Conservation (phyloP, 1,140 invertebrate species). For the Lepidostoma basale region DNA sequence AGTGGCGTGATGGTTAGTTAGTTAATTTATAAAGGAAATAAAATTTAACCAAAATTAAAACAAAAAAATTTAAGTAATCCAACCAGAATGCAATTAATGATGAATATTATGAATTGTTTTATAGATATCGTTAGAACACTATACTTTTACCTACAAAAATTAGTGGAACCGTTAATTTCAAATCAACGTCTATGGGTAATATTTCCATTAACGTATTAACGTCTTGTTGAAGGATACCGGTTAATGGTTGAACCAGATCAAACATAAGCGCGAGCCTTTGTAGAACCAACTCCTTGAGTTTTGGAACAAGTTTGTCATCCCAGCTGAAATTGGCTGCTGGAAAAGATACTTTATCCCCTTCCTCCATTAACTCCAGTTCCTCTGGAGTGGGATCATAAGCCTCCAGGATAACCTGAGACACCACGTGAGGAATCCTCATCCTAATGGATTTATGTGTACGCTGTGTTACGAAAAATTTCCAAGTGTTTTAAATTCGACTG, state of each 20-base stretch:
- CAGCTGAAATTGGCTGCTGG: conserved; percentile 56
- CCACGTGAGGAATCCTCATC: conserved; percentile 17
- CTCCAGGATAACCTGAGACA: conserved; percentile 39
- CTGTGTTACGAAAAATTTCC: background rate
- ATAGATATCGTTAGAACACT: too few species aligned
- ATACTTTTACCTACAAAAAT: conserved; percentile 48
- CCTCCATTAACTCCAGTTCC: conserved; percentile 48
- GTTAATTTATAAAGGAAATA: too few species aligned
- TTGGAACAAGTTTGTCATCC: conserved; percentile 52
- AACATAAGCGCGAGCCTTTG: conserved; percentile 51
- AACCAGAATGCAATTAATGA: too few species aligned
- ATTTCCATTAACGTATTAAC: conserved; percentile 56
- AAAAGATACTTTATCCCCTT: conserved; percentile 50
- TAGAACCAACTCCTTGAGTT: conserved; percentile 51
- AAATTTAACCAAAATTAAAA: too few species aligned
- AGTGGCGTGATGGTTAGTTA: too few species aligned
- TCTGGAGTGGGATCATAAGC: conserved; percentile 49
- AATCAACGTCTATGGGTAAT: conserved; percentile 53
- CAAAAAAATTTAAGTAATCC: too few species aligned
- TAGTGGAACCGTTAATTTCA: conserved; percentile 52
- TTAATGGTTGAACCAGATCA: conserved; percentile 53
- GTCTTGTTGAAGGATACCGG: conserved; percentile 53
- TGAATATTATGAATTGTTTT: background rate
- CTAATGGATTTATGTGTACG: background rate
- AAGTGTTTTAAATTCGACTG: too few species aligned